phyloP scores from a whole-genome alignment of 2,113 vertebrate genomes.

The Etheostoma cragini region DNA sequence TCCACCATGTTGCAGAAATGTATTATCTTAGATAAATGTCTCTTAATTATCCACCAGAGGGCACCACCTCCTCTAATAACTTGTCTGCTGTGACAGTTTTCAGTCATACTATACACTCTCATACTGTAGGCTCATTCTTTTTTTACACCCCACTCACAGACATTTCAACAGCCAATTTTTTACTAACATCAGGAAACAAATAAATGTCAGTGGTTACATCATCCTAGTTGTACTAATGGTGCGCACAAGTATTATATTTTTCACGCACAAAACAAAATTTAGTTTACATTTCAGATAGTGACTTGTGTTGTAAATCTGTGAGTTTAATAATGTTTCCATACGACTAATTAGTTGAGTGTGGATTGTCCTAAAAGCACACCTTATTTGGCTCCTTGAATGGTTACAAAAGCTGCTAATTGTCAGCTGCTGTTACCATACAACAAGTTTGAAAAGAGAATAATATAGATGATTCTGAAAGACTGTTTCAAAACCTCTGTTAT shows the following conservation, averaged over 20 bases:
- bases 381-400: background rate
- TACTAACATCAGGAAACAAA: background rate
- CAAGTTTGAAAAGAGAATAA: background rate
- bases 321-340: background rate
- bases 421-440: background rate
- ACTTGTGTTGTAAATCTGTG: background rate
- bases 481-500: background rate
- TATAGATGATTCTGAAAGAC: too few relatives aligned
- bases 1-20: background rate
- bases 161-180: background rate
- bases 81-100: background rate
- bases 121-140: background rate
- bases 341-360: background rate
- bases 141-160: background rate
- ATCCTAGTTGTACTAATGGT: background rate
- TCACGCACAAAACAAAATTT: background rate
- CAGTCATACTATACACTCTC: background rate
- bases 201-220: background rate
- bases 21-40: background rate
- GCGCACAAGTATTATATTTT: background rate
- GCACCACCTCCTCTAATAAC: constrained; percentile 10
- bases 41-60: constrained; percentile 56
- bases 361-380: background rate
- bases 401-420: background rate
- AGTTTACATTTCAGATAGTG: background rate